These are phyloP conservation scores for Porites lobata DNA, from an alignment of 92 coral and sea anemone genomes.

Conservation along the genomic window DNA sequence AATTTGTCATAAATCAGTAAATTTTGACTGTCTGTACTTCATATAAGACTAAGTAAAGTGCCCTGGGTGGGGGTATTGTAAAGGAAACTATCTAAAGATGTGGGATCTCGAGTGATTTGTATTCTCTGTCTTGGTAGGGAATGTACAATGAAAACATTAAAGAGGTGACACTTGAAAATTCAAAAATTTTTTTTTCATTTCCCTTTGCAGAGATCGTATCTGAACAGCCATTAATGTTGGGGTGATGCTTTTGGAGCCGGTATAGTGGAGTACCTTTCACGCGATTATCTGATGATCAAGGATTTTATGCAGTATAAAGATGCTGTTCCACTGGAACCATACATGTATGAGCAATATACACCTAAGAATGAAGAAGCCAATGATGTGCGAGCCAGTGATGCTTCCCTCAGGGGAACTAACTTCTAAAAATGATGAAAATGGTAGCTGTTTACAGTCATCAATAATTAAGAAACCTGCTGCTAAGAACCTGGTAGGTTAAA, in stretches of 20 bases:
- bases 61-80: too few species aligned
- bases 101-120: too few species aligned
- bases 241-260: slow-evolving; percentile 98
- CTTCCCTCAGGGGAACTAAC: slow-evolving; percentile 34
- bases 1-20: too few species aligned
- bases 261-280: slow-evolving; percentile 92
- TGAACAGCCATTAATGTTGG: slow-evolving; percentile 89
- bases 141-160: too few species aligned
- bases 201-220: slow-evolving; percentile 81
- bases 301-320: slow-evolving; percentile 90
- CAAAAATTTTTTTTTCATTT: background rate
- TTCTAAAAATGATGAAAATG: slow-evolving; percentile 10
- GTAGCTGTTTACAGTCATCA: too few species aligned
- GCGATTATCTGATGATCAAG: slow-evolving; percentile 88
- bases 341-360: slow-evolving; percentile 83
- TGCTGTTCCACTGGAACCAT: slow-evolving; percentile 62
- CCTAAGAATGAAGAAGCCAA: slow-evolving; percentile 44
- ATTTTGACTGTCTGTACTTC: too few species aligned
- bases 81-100: too few species aligned
- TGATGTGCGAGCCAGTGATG: slow-evolving; percentile 30
- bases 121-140: too few species aligned
- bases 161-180: too few species aligned
- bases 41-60: too few species aligned
- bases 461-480: too few species aligned
- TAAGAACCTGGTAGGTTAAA: too few species aligned